Evolutionary conservation across 2,797 vertebrate species (phyloP).

Genomic region (Luscinia megarhynchos): DNA sequence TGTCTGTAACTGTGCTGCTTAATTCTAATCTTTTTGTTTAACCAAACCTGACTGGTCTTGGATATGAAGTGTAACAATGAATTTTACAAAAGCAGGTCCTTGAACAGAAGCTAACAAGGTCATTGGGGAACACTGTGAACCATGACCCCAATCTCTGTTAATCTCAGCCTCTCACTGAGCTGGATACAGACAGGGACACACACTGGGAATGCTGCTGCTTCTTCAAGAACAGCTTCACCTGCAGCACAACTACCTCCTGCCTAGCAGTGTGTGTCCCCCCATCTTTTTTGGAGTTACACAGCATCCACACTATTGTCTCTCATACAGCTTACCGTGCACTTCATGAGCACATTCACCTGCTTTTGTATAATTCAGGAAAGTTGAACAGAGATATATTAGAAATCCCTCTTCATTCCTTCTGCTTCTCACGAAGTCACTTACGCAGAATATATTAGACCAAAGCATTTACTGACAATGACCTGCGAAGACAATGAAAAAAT

Average conservation of each 20-base stretch:
- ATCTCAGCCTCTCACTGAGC: background rate
- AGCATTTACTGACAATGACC: background rate
- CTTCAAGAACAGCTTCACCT: background rate
- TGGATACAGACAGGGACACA: background rate
- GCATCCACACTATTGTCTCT: background rate
- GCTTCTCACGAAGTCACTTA: background rate
- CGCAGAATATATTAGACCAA: background rate
- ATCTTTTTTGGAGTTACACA: background rate
- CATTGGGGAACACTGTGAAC: background rate
- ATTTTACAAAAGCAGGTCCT: background rate
- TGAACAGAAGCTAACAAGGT: background rate
- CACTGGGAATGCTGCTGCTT: background rate
- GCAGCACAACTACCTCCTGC: background rate
- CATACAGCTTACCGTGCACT: background rate
- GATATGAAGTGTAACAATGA: background rate
- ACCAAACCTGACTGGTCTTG: background rate
- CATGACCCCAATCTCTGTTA: background rate
- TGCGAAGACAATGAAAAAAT: background rate
- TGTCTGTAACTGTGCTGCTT: background rate
- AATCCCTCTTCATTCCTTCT: background rate
- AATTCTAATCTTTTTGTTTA: background rate
- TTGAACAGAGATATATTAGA: background rate
- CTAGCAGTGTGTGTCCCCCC: background rate
- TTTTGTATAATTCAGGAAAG: background rate
- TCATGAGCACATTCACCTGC: background rate